These are phyloP conservation scores for Vulpes vulpes DNA, from an alignment of 2,113 vertebrate genomes.

Conservation along the genomic window DNA sequence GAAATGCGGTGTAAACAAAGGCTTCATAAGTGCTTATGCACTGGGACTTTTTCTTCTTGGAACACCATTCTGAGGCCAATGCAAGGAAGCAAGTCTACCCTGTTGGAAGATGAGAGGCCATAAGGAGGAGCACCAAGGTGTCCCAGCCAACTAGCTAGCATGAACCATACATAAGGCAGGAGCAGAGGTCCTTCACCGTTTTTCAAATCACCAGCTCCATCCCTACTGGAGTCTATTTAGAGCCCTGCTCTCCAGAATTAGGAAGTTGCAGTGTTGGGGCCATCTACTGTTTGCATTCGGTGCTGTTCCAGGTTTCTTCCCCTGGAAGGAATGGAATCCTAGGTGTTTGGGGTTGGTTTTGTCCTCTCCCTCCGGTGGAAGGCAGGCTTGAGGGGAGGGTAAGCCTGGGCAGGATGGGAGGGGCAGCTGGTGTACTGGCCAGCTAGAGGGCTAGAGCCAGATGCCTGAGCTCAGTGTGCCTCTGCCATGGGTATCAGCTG, in stretches of 20 bases:
- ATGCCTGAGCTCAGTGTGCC: neutral
- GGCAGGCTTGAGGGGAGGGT: neutral
- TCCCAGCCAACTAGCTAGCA: too few relatives aligned
- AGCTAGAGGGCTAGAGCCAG: neutral
- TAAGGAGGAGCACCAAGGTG: neutral
- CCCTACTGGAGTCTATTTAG: neutral
- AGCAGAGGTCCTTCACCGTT: neutral
- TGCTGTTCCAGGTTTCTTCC: neutral
- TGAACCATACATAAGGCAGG: neutral
- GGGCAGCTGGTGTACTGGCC: too few relatives aligned
- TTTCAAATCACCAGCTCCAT: neutral
- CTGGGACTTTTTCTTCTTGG: neutral
- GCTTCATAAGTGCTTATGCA: neutral
- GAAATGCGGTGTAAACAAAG: neutral
- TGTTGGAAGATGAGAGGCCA: neutral
- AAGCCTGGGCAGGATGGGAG: neutral
- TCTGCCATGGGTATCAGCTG: rapidly evolving
- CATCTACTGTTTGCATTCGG: neutral
- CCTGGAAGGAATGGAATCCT: too few relatives aligned
- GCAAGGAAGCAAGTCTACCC: neutral
- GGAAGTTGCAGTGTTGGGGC: neutral
- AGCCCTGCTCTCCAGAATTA: neutral
- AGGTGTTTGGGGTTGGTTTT: neutral
- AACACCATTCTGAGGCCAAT: neutral
- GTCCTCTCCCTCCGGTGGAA: rapidly evolving